phyloP scores from a whole-genome alignment of 2,888 invertebrate genomes.

The Acrocera orbiculus region DNA sequence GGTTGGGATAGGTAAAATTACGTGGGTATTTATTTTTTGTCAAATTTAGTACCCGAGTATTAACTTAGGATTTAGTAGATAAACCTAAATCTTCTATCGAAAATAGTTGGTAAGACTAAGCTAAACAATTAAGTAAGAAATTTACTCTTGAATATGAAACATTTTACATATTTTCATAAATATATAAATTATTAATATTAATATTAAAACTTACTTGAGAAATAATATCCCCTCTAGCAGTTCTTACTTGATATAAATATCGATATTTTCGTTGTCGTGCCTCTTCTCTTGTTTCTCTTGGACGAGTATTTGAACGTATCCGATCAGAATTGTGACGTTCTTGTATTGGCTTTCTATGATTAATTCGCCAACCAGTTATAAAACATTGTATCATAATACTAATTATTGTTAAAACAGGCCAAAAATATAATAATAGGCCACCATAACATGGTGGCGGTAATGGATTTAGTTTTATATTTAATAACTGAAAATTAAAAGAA shows the following conservation, averaged over 20 bases:
- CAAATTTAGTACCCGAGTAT: no score
- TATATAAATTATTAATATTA: no score
- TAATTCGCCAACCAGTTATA: constrained; percentile 31
- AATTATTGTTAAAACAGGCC: constrained; percentile 28
- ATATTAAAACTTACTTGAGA: constrained; percentile 45
- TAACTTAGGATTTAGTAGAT: no score
- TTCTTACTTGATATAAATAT: constrained; percentile 75
- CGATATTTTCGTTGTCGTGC: constrained; percentile 69
- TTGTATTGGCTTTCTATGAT: constrained; percentile 27
- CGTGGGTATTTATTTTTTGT: not conserved
- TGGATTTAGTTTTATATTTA: constrained; percentile 30
- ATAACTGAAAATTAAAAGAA: constrained; percentile 9
- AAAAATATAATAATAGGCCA: constrained; percentile 27
- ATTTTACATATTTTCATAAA: no score
- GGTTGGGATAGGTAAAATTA: not conserved
- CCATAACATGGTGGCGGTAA: constrained; percentile 31
- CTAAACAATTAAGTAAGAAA: no score
- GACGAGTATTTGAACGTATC: constrained; percentile 33
- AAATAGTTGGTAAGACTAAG: no score
- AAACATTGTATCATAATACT: constrained; percentile 31
- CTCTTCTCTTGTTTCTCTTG: constrained; percentile 59
- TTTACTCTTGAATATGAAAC: no score
- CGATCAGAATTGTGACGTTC: constrained; percentile 18
- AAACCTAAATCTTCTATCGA: no score
- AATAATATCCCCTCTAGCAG: constrained; percentile 78